These are phyloP conservation scores for Microtus californicus DNA, from an alignment of 2,797 vertebrate species.

Conservation along the genomic window DNA sequence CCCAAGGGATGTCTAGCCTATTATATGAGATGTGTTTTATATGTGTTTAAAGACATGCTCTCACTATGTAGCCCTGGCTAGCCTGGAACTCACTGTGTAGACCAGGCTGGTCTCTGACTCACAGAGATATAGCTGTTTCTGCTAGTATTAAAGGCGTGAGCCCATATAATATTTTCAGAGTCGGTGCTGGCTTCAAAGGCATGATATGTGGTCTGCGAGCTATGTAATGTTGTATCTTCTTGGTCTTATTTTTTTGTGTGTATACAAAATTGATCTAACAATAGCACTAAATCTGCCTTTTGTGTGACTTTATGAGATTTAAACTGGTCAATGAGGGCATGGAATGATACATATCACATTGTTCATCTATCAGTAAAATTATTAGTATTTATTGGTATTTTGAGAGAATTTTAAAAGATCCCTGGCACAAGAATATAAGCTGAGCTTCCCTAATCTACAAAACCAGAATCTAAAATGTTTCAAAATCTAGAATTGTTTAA, in stretches of 20 bases:
- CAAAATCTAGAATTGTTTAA: background rate
- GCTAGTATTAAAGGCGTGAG: background rate
- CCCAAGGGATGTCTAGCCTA: background rate
- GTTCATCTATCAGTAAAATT: slow-evolving; percentile 5
- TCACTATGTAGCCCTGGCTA: background rate
- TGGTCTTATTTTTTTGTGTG: background rate
- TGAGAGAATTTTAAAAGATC: background rate
- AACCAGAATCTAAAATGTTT: background rate
- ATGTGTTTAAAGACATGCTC: background rate
- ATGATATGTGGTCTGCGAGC: background rate
- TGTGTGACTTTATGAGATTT: background rate
- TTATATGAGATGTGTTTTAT: background rate
- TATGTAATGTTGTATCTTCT: background rate
- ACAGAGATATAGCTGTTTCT: background rate
- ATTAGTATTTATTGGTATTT: background rate
- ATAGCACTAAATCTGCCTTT: background rate
- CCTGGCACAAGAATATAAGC: background rate
- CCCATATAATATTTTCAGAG: background rate
- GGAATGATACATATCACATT: background rate
- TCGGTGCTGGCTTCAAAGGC: background rate
- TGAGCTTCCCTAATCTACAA: background rate
- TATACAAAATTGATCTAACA: background rate
- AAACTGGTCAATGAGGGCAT: background rate
- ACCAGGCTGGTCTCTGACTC: background rate
- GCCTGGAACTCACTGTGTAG: background rate